Conservation (phyloP, 2,888 invertebrate genomes). For the Agrochola circellaris region DNA sequence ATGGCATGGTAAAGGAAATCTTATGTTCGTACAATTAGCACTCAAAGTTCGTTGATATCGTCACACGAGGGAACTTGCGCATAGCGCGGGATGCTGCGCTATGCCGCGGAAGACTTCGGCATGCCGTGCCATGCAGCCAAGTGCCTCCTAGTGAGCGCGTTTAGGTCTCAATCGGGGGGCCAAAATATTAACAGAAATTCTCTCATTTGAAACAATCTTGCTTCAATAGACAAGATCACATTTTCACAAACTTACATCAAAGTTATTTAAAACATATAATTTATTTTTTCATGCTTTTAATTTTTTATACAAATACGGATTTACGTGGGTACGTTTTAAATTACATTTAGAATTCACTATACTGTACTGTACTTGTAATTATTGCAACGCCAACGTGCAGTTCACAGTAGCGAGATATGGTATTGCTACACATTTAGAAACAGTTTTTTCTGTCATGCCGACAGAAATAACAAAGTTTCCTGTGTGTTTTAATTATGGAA, state of each 20-base stretch:
- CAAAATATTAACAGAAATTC: background rate
- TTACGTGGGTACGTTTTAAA: background rate
- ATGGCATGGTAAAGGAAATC: background rate
- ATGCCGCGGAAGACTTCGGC: background rate
- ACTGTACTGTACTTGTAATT: background rate
- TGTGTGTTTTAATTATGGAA: background rate
- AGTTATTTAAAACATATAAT: slow-evolving; percentile 13
- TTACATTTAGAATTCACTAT: background rate
- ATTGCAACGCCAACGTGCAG: background rate
- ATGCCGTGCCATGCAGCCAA: background rate
- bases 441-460: background rate
- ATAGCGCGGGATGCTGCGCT: background rate
- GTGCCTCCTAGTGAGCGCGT: background rate
- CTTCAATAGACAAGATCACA: background rate
- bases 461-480: background rate
- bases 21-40: background rate
- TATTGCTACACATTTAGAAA: slow-evolving; percentile 4
- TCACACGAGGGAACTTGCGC: background rate
- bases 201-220: slow-evolving; percentile 9
- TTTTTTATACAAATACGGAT: slow-evolving; percentile 16
- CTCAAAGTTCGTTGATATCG: background rate
- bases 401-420: background rate
- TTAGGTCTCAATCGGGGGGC: background rate
- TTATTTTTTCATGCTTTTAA: slow-evolving; percentile 14
- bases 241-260: slow-evolving; percentile 3